Evolutionary conservation across 2,888 invertebrate species (phyloP).

Genomic region (Drosophila leonis): DNA sequence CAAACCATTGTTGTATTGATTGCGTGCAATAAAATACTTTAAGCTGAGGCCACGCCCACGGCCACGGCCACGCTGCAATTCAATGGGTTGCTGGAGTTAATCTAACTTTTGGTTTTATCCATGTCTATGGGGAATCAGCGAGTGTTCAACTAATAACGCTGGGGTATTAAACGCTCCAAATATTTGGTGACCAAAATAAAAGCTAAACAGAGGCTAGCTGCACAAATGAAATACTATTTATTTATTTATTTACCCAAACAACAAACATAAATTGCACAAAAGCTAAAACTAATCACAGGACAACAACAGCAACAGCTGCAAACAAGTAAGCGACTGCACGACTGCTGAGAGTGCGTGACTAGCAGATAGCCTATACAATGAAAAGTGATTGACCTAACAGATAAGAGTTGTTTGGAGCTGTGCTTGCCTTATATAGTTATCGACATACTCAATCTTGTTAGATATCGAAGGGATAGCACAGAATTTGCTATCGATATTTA

Average conservation of each 20-base stretch:
- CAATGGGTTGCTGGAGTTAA: not conserved
- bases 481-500: not conserved
- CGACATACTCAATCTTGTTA: not conserved
- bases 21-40: not conserved
- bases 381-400: not conserved
- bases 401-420: not conserved
- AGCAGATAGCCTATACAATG: not conserved
- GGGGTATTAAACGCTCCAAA: constrained; percentile 14
- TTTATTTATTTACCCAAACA: constrained; percentile 36
- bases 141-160: constrained; percentile 14
- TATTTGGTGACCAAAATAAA: constrained; percentile 12
- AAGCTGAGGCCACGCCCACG: not conserved
- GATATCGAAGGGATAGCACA: not conserved
- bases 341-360: not conserved
- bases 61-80: not conserved
- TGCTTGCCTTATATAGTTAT: not conserved
- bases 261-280: constrained; percentile 37
- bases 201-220: constrained; percentile 7
- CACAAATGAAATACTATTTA: constrained; percentile 37
- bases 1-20: not conserved
- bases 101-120: constrained; percentile 12
- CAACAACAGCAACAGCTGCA: constrained; percentile 10
- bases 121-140: constrained; percentile 10
- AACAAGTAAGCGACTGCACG: not conserved
- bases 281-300: constrained; percentile 54